Conservation (phyloP, 2,113 vertebrate species). For the Grammomys dolichurus region DNA sequence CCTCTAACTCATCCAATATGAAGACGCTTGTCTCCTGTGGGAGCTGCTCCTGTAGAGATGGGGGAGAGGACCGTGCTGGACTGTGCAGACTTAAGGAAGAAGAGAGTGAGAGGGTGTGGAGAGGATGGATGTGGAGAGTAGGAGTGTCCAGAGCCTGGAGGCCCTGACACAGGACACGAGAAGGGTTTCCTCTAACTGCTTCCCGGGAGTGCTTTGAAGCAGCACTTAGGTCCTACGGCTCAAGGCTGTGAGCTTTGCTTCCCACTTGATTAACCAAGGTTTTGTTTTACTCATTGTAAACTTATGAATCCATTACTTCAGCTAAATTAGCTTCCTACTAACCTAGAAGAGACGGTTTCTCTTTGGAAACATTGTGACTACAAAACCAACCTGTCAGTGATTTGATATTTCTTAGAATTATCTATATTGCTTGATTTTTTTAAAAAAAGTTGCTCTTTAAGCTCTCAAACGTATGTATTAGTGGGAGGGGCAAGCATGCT, state of each 20-base stretch:
- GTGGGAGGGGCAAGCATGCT: no score
- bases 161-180: not conserved
- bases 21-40: not conserved
- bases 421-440: not conserved
- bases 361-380: constrained; percentile 14
- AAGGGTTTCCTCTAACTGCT: not conserved
- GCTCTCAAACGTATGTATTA: not conserved
- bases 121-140: not conserved
- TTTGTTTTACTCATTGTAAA: constrained; percentile 31
- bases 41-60: not conserved
- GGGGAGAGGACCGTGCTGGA: not conserved
- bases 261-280: constrained; percentile 3
- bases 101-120: not conserved
- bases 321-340: not conserved
- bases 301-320: not conserved
- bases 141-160: not conserved
- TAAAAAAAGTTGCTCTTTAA: not conserved
- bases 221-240: not conserved
- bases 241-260: not conserved
- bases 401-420: constrained; percentile 39
- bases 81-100: not conserved
- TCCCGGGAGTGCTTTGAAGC: not conserved
- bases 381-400: not conserved
- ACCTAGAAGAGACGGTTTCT: not conserved
- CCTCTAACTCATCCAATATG: not conserved